Evolutionary conservation across 2,797 vertebrate species (phyloP).

Genomic region (Arctocebus calabarensis): DNA sequence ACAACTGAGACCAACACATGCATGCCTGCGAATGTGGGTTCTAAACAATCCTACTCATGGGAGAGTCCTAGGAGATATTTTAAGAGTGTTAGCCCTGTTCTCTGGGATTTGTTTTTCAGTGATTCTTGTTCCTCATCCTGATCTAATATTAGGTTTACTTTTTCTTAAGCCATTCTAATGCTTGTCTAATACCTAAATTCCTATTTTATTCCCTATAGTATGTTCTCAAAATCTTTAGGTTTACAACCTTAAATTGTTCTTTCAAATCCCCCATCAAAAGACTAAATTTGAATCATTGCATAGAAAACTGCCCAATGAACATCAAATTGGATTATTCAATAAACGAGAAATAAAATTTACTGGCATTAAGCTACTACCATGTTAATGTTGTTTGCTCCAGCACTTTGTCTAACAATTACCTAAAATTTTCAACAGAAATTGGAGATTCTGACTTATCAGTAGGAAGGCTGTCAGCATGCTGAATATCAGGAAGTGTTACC

Average conservation of each 20-base stretch:
- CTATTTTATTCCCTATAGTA: neutral
- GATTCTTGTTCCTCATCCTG: neutral
- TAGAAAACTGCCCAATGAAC: neutral
- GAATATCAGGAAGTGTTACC: neutral
- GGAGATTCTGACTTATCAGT: neutral
- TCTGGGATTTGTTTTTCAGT: neutral
- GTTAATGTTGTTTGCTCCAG: neutral
- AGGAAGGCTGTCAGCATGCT: neutral
- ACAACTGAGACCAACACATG: neutral
- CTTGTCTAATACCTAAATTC: neutral
- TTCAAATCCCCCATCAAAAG: neutral
- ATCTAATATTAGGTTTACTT: conserved; percentile 7
- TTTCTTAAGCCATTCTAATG: neutral
- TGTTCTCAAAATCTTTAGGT: neutral
- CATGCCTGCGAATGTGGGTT: neutral
- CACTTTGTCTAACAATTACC: neutral
- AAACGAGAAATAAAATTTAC: neutral
- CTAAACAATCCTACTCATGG: neutral
- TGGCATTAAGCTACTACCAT: neutral
- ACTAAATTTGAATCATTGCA: neutral
- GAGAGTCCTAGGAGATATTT: neutral
- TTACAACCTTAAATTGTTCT: neutral
- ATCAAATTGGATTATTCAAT: neutral
- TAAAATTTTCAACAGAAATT: neutral
- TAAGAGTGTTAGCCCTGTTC: neutral